A percentile compares a stretch with the other conserved stretches of the same genome.
These are phyloP conservation scores for Tarsius wallacei DNA, from an alignment of 2,797 vertebrate genomes.

Conservation along the genomic window DNA sequence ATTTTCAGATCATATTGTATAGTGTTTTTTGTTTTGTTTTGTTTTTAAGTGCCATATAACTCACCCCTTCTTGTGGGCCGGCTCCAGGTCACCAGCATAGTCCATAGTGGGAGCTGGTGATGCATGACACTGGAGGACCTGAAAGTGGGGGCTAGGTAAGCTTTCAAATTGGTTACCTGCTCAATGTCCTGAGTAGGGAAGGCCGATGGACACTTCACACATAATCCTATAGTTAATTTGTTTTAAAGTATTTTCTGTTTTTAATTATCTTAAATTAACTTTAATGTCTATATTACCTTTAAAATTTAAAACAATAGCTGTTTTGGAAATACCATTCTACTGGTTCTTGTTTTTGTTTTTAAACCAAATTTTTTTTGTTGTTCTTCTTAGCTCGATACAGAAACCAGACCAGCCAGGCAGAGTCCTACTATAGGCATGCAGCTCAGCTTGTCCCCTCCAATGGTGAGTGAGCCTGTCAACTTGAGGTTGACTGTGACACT, in stretches of 20 bases:
- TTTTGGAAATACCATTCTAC: conserved; percentile 61
- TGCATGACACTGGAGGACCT: conserved; percentile 79
- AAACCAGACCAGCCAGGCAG: conserved; percentile 99
- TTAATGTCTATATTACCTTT: conserved; percentile 64
- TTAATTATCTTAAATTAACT: conserved; percentile 65
- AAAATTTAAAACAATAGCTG: conserved; percentile 62
- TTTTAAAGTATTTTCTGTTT: conserved; percentile 73
- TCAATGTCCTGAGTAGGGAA: conserved; percentile 67
- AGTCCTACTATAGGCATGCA: conserved; percentile 99
- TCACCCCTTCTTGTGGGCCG: conserved; percentile 86
- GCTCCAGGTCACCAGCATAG: conserved; percentile 88
- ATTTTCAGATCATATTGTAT: conserved; percentile 83
- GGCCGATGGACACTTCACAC: conserved; percentile 67
- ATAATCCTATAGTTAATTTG: conserved; percentile 87
- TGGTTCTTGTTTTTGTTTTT: not conserved
- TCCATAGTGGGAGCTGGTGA: conserved; percentile 84
- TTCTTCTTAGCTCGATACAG: conserved; percentile 96
- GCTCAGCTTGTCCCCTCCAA: conserved; percentile 99
- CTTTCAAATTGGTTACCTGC: conserved; percentile 54
- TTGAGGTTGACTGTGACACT: not conserved
- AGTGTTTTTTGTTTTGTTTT: conserved; percentile 87
- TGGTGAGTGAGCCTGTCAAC: conserved; percentile 91
- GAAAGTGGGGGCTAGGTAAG: conserved; percentile 82
- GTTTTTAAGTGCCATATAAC: conserved; percentile 87
- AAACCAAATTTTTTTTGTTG: conserved; percentile 38